Base-by-base conservation (phyloP, 2,113 vertebrate genomes). In the Ploceus nigricollis region DNA sequence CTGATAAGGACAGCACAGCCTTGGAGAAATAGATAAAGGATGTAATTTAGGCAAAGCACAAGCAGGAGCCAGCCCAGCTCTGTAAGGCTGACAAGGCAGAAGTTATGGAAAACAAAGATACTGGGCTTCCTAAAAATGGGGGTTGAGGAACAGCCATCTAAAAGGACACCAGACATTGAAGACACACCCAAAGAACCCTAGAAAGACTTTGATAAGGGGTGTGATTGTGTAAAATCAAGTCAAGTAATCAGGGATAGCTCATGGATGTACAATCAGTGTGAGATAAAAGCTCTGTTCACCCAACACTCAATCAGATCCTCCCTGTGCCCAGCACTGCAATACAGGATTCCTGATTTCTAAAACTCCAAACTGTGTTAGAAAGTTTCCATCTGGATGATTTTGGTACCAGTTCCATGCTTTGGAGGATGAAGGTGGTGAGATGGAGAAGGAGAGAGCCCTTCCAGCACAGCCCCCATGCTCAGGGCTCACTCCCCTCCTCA, bases 381-480 rank as follows among this genome's bases (percentile, higher is more conserved):
- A 27, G 25, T 22, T 58, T 37, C 37, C 61, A 22, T 31, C 44
- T 50, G 61, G 37, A 25, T 66, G 51, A 31, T 68, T 31, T 48
- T 0, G 0, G 10, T 24, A 13, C 15, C 15, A 40, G 4, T 50
- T 79, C 20, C 31, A 45, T 5, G 0, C 15, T 76, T 75, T 1
- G 1, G 37, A 45, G 15, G 3, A 9, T 33, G 31, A 20, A n/a
- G 37, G 7, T 15, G 54, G 16, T 37, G 48, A 40, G 40, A 19
- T 22, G 22, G 53, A 56, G 48, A 33, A 45, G 1, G 45, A 39
- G 28, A 76, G 33, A 45, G 23, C 9, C 11, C 23, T 40, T 70
- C 69, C 33, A 48, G 48, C 3, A 4, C 7, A 42, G 37, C 27
- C 25, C 12, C 1, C 0, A 3, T 3, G 28, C 30, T 33, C 53